phyloP scores from a whole-genome alignment of 2,888 invertebrate species.

The Idaea aversata region DNA sequence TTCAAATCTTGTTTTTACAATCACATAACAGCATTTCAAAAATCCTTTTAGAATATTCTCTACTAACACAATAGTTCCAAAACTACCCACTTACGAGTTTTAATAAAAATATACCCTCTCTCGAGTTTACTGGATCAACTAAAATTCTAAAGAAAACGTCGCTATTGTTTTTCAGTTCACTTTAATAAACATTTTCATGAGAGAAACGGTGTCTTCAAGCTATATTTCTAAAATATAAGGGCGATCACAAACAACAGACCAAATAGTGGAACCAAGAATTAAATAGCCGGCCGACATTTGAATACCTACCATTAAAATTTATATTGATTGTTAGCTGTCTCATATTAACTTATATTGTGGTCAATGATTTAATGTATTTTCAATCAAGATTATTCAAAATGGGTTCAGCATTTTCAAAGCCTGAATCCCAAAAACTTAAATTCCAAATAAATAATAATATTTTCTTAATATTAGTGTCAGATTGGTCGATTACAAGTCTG shows the following conservation, averaged over 20 bases:
- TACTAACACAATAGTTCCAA: neutral
- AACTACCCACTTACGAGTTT: neutral
- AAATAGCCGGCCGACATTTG: no score
- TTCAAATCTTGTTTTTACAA: neutral
- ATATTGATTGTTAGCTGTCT: no score
- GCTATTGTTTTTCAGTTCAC: neutral
- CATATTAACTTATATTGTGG: no score
- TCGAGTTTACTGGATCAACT: neutral
- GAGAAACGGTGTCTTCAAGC: neutral
- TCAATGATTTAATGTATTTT: no score
- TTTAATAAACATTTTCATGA: neutral
- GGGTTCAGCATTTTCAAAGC: no score
- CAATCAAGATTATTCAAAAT: no score
- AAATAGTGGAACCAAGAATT: neutral
- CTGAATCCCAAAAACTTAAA: no score
- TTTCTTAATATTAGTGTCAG: neutral
- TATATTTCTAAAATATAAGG: neutral
- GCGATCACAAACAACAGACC: neutral
- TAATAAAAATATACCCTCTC: neutral
- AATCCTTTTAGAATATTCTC: neutral
- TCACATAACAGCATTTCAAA: neutral
- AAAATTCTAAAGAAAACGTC: neutral
- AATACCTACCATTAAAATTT: no score
- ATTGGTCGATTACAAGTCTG: neutral
- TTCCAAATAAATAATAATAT: no score